These are phyloP conservation scores for Sparidentex hasta DNA, from an alignment of 2,797 vertebrate species.

Conservation along the genomic window DNA sequence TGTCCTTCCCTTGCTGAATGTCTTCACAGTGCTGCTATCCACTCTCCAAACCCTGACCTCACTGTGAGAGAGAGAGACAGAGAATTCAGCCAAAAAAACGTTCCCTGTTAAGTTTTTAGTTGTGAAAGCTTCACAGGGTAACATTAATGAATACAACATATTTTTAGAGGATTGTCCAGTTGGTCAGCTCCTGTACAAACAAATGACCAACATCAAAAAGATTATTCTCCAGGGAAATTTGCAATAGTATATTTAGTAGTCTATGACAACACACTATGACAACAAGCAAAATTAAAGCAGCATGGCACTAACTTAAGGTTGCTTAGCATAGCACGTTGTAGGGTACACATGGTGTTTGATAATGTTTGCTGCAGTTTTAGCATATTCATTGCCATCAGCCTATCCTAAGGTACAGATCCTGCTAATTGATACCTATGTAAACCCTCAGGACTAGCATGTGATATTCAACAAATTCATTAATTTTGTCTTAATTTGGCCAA, in stretches of 20 bases:
- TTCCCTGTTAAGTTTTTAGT: not conserved
- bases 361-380: not conserved
- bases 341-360: not conserved
- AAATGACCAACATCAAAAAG: not conserved
- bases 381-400: too few relatives aligned
- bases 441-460: conserved; percentile 4
- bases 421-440: not conserved
- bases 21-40: conserved; percentile 15
- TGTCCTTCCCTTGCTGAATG: not conserved
- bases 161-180: conserved; percentile 9
- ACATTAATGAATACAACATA: not conserved
- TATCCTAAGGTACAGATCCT: not conserved
- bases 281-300: not conserved
- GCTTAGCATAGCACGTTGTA: not conserved
- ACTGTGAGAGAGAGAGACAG: not conserved
- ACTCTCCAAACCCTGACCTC: not conserved
- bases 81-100: not conserved
- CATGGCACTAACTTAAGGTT: not conserved
- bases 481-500: not conserved
- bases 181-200: not conserved
- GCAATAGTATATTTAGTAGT: not conserved
- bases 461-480: not conserved
- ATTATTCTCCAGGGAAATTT: too few relatives aligned
- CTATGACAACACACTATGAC: too few relatives aligned
- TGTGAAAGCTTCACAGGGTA: not conserved